phyloP scores from a whole-genome alignment of 2,888 invertebrate genomes.

The Stegophylla sp. region DNA sequence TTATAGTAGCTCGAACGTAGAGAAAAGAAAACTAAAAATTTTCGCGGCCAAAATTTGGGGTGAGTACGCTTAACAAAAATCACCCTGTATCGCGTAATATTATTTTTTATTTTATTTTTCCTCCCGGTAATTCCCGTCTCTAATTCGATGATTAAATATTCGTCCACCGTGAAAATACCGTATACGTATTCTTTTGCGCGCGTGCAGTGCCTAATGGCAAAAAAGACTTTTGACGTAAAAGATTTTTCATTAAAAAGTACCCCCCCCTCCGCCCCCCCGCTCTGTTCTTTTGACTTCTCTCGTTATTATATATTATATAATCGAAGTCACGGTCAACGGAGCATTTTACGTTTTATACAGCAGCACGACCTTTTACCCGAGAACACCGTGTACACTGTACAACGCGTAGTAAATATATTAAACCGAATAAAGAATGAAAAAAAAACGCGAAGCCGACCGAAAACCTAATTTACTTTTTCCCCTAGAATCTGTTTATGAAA shows the following conservation, averaged over 20 bases:
- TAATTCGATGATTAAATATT: constrained; percentile 57
- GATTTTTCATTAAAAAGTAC: constrained; percentile 35
- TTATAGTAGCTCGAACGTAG: no score
- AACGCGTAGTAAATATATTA: background rate
- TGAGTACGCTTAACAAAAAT: no score
- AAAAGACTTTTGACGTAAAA: constrained; percentile 52
- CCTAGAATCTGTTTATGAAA: constrained; percentile 47
- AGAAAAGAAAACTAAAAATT: no score
- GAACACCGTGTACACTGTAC: no score
- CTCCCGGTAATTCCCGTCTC: constrained; percentile 12
- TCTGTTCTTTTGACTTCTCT: constrained; percentile 35
- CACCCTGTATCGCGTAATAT: no score
- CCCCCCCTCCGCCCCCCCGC: background rate
- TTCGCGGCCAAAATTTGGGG: no score
- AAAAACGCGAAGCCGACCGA: constrained; percentile 29
- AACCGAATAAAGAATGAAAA: background rate
- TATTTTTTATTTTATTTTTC: background rate
- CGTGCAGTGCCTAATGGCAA: constrained; percentile 1
- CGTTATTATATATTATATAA: no score
- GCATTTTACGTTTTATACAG: constrained; percentile 42
- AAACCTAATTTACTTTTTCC: constrained; percentile 44
- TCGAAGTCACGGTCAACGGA: constrained; percentile 54
- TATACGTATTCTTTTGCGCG: constrained; percentile 30
- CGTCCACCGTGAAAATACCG: constrained; percentile 34
- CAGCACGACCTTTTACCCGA: constrained; percentile 29